Conservation (phyloP, 2,888 invertebrate genomes). For the Plagodis dolabraria region DNA sequence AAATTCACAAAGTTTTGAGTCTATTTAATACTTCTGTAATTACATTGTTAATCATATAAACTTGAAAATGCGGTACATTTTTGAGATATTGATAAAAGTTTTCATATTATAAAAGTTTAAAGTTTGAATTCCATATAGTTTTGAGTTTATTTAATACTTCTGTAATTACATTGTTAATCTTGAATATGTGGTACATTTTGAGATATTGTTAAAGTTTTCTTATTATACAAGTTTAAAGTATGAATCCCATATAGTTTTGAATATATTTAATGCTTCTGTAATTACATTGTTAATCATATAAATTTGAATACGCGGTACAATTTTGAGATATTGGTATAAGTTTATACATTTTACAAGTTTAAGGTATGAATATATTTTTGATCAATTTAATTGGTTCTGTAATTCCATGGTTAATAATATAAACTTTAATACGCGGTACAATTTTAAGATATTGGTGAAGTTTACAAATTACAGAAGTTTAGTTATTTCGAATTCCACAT, state of each 20-base stretch:
- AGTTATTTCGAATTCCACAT: not conserved
- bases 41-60: slow-evolving; percentile 32
- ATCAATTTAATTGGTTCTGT: no score
- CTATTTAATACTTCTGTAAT: slow-evolving; percentile 59
- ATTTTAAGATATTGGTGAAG: no score
- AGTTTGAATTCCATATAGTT: no score
- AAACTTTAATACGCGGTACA: no score
- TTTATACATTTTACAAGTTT: slow-evolving; percentile 6
- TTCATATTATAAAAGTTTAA: no score
- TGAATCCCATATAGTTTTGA: no score
- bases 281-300: slow-evolving; percentile 32
- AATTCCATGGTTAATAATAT: no score
- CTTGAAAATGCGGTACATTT: slow-evolving; percentile 16
- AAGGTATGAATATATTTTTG: no score
- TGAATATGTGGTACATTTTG: slow-evolving; percentile 30
- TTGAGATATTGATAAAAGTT: no score
- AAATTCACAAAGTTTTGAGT: slow-evolving; percentile 23
- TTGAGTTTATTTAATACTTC: slow-evolving; percentile 60
- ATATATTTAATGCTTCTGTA: slow-evolving; percentile 61
- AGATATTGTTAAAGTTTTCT: slow-evolving; percentile 31
- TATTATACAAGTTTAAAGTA: no score
- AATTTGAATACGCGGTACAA: slow-evolving; percentile 28
- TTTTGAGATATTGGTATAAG: slow-evolving; percentile 32
- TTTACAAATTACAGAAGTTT: not conserved
- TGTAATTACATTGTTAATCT: slow-evolving; percentile 33